phyloP scores from a whole-genome alignment of 2,888 invertebrate genomes.

The Microctonus aethiopoides region DNA sequence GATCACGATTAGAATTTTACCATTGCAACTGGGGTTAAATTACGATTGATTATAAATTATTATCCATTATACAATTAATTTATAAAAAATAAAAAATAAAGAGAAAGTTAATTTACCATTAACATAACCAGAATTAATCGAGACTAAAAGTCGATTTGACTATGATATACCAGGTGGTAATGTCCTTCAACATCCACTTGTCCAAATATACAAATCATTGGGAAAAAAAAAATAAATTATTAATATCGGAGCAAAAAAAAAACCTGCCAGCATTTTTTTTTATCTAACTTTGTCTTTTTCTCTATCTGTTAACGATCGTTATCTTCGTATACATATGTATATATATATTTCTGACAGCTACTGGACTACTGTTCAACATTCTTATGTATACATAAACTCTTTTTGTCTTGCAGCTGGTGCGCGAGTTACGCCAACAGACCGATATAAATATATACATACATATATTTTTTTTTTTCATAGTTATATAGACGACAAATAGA shows the following conservation, averaged over 20 bases:
- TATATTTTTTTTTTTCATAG: too few species aligned
- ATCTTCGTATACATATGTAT: too few species aligned
- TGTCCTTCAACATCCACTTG: constrained; percentile 11
- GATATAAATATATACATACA: neutral
- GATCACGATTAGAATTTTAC: too few species aligned
- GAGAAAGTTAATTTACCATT: neutral
- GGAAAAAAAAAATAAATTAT: too few species aligned
- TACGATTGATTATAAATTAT: constrained; percentile 12
- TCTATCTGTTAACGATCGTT: constrained; percentile 32
- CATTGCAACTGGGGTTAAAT: constrained; percentile 15
- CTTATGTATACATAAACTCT: constrained; percentile 16
- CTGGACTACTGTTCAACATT: constrained; percentile 35
- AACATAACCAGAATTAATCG: constrained; percentile 6
- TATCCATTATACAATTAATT: neutral
- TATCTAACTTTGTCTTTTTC: too few species aligned
- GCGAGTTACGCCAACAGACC: constrained; percentile 4
- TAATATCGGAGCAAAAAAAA: neutral
- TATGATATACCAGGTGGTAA: neutral
- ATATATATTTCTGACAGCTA: constrained; percentile 34
- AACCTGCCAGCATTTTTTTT: neutral
- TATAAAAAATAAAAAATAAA: neutral
- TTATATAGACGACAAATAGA: neutral
- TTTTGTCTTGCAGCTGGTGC: neutral
- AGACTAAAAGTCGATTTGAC: neutral
- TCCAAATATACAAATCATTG: constrained; percentile 30